Evolutionary conservation across 53 echinoderm and acorn worm species (phyloP).

Genomic region (Glandiceps talaboti): DNA sequence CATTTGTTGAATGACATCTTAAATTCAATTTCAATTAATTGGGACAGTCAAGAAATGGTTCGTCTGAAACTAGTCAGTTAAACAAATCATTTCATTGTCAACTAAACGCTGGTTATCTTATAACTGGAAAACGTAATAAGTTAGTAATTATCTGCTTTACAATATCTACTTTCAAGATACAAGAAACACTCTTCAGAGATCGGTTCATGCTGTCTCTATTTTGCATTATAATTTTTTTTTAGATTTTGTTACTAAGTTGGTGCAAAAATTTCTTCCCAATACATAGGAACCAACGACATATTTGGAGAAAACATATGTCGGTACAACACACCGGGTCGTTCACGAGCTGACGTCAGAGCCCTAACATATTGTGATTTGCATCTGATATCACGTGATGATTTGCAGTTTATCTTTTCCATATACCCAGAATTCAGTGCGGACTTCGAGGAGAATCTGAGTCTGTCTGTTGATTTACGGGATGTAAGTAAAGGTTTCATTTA

Average conservation of each 20-base stretch:
- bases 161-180: not conserved
- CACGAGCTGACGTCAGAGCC: conserved; percentile 89
- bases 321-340: conserved; percentile 58
- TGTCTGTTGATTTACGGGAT: conserved; percentile 87
- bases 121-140: too few relatives aligned
- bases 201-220: not conserved
- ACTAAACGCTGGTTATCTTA: too few relatives aligned
- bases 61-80: too few relatives aligned
- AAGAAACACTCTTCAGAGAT: not conserved
- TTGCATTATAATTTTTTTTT: too few relatives aligned
- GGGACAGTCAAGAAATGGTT: too few relatives aligned
- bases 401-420: conserved; percentile 61
- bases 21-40: too few relatives aligned
- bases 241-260: too few relatives aligned
- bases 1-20: too few relatives aligned
- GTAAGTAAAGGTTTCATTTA: conserved; percentile 29
- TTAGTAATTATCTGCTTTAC: too few relatives aligned
- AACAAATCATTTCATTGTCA: too few relatives aligned
- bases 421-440: conserved; percentile 85
- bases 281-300: conserved; percentile 85
- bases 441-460: conserved; percentile 75
- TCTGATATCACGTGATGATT: conserved; percentile 68
- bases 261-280: too few relatives aligned
- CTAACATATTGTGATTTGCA: conserved; percentile 95
- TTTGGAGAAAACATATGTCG: conserved; percentile 96